Conservation (phyloP, 1,140 invertebrate genomes). For the Whitmania pigra region DNA sequence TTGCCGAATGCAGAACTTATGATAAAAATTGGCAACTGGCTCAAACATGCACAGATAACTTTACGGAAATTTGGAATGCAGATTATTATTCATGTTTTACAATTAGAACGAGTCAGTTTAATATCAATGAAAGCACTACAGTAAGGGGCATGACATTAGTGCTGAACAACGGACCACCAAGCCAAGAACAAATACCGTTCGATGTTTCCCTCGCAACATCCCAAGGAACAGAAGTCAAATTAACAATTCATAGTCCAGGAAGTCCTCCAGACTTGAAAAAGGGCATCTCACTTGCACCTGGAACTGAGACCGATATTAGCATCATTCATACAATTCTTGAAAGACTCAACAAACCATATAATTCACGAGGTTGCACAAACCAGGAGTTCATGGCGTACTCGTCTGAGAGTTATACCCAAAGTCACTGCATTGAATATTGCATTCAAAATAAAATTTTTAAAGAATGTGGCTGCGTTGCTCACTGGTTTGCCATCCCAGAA, state of each 20-base stretch:
- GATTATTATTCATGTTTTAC: conserved; percentile 7
- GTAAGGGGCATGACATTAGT: background rate
- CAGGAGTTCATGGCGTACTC: background rate
- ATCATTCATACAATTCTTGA: background rate
- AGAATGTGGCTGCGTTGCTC: background rate
- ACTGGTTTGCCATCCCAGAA: background rate
- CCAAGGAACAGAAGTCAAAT: background rate
- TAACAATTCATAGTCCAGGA: conserved; percentile 1
- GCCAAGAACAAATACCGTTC: background rate
- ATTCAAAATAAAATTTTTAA: background rate
- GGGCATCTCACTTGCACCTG: background rate
- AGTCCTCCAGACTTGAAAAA: background rate
- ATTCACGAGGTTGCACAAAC: background rate
- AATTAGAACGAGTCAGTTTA: background rate
- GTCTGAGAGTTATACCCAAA: background rate
- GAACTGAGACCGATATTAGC: background rate
- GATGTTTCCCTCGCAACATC: background rate
- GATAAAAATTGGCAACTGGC: background rate
- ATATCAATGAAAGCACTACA: background rate
- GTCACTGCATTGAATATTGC: background rate
- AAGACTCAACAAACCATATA: conserved; percentile 2
- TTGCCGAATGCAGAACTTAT: background rate
- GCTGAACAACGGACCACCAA: background rate
- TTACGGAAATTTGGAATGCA: background rate
- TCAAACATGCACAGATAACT: background rate